A percentile compares a stretch with the other conserved stretches of the same genome.
Evolutionary conservation across 1,140 invertebrate genomes (phyloP).

Genomic region (Thaumatotibia leucotreta): DNA sequence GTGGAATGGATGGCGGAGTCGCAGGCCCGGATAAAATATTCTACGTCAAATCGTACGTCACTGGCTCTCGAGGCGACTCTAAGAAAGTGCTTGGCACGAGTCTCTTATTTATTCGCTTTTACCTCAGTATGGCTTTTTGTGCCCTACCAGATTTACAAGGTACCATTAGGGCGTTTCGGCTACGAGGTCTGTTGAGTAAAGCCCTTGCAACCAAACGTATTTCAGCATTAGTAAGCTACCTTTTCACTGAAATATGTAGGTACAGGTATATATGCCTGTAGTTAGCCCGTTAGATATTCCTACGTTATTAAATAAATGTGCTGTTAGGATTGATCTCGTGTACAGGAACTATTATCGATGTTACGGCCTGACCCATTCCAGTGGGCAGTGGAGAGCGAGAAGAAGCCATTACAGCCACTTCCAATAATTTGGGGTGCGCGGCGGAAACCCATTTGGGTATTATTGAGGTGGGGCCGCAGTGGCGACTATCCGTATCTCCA

Average conservation of each 20-base stretch:
- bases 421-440: conserved; percentile 32
- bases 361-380: conserved; percentile 19
- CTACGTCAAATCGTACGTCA: conserved; percentile 74
- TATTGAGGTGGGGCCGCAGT: conserved; percentile 28
- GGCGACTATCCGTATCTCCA: conserved; percentile 33
- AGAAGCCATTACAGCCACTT: conserved; percentile 34
- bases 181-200: conserved; percentile 15
- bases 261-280: too few relatives aligned
- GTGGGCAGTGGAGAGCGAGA: conserved; percentile 27
- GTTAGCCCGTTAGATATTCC: too few relatives aligned
- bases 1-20: conserved; percentile 67
- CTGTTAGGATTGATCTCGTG: neutral
- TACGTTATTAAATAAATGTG: neutral
- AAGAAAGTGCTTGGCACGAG: conserved; percentile 65
- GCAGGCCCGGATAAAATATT: conserved; percentile 69
- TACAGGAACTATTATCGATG: neutral
- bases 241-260: neutral
- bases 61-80: conserved; percentile 65
- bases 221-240: neutral
- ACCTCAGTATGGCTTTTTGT: conserved; percentile 59
- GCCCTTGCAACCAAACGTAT: neutral
- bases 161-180: conserved; percentile 35
- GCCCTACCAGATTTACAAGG: conserved; percentile 53
- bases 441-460: conserved; percentile 37
- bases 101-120: conserved; percentile 71